Base-by-base conservation (phyloP, 1,140 invertebrate genomes). In the Megathymus violae region DNA sequence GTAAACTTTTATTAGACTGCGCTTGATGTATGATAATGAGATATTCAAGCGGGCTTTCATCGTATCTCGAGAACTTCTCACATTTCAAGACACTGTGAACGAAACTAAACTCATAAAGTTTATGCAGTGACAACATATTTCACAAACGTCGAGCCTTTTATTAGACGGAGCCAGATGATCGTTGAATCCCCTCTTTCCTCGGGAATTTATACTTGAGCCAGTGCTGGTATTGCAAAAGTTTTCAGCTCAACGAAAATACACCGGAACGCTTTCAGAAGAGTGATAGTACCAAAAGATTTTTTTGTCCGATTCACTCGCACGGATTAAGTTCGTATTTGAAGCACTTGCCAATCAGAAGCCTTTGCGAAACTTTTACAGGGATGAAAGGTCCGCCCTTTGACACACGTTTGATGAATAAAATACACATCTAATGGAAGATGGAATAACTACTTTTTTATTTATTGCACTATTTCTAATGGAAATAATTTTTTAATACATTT, bases 101-200 rank as follows among this genome's bases (percentile, higher is more conserved):
- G 70, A 80, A 89, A 87, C 87, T 88, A 81, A 84, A 85, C 67
- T 86, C 88, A 78, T 90, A 90, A 90, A 88, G 64, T 88, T 87
- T 82, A 82, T 83, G 80, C 82, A 86, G 85, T 88, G 85, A 86
- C 88, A 84, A 88, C 85, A 90, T 88, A 90, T 90, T 88, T 85
- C 76, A 83, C 70, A 71, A 85, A 78, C 75, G 74, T 62, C 71
- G 67, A 51, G 74, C 74, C 76, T 85, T 87, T 85, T 89, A 88
- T 89, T 88, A 87, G 78, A 84, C 79, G 68, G 46, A 76, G 76
- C 68, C 58, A 85, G 80, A 87, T 86, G 84, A 87, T 89, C 81
- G 74, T 67, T 19, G 73, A 72, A 81, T 81, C 80, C 79, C 84
- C 71, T 69, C 76, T 79, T 80, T 71, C 64, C 75, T 69, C 73